phyloP scores from a whole-genome alignment of 2,888 invertebrate species.

The Tanaodytes sp. region DNA sequence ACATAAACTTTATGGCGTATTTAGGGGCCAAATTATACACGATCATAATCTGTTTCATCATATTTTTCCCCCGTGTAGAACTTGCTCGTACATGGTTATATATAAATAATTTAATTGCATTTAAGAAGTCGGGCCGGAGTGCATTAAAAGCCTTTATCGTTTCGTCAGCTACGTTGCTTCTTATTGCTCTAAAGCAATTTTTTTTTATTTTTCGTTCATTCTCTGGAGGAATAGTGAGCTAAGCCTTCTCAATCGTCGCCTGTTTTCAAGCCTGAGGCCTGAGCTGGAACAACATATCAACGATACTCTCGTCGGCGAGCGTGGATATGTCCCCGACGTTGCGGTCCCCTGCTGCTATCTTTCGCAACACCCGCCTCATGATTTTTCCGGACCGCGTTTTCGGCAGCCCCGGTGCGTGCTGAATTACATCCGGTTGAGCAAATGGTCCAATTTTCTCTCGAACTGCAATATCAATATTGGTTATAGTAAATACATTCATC shows the following conservation, averaged over 20 bases:
- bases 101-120: slow-evolving; percentile 27
- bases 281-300: slow-evolving; percentile 84
- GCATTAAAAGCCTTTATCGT: slow-evolving; percentile 37
- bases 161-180: slow-evolving; percentile 32
- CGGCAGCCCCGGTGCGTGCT: slow-evolving; percentile 93
- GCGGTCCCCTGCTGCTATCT: slow-evolving; percentile 90
- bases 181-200: slow-evolving; percentile 36
- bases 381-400: slow-evolving; percentile 99
- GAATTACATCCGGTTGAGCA: slow-evolving; percentile 94
- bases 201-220: slow-evolving; percentile 32
- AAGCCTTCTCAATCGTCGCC: not conserved
- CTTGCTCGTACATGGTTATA: too few species aligned
- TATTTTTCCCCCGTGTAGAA: too few species aligned
- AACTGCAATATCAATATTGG: slow-evolving; percentile 73
- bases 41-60: too few species aligned
- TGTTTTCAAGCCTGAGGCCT: slow-evolving; percentile 74
- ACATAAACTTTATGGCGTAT: too few species aligned
- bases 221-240: slow-evolving; percentile 39
- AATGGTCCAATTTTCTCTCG: slow-evolving; percentile 95
- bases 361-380: slow-evolving; percentile 94
- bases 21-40: too few species aligned
- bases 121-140: slow-evolving; percentile 35
- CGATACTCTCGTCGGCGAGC: slow-evolving; percentile 91
- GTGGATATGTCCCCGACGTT: slow-evolving; percentile 96
- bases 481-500: too few species aligned